A percentile compares a stretch with the other conserved stretches of the same genome.
Evolutionary conservation across 92 coral and sea anemone species (phyloP).

Genomic region (Epizoanthus scotinus): DNA sequence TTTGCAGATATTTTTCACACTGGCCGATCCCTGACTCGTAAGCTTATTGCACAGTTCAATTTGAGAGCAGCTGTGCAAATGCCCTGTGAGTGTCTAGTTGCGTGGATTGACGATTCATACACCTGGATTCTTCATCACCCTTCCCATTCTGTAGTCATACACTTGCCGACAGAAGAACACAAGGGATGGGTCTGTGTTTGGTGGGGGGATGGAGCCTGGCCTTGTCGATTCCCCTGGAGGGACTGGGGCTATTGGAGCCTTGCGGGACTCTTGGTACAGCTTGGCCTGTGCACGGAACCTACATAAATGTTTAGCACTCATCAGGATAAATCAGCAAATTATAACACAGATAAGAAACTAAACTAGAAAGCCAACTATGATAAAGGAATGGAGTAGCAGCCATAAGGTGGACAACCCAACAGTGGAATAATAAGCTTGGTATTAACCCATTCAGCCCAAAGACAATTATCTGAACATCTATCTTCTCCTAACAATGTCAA

Average conservation of each 20-base stretch:
- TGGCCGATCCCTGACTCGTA: neutral
- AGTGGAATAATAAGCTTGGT: neutral
- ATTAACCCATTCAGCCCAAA: too few relatives aligned
- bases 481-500: too few relatives aligned
- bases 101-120: slow-evolving; percentile 21
- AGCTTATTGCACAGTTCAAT: neutral
- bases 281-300: slow-evolving; percentile 94
- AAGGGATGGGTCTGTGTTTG: slow-evolving; percentile 86
- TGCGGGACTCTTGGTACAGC: slow-evolving; percentile 85
- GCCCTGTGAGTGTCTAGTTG: too few relatives aligned
- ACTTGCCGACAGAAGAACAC: slow-evolving; percentile 99
- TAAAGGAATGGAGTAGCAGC: neutral
- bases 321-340: neutral
- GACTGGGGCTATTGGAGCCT: slow-evolving; percentile 80
- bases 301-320: neutral
- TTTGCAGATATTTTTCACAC: neutral
- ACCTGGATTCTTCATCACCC: slow-evolving; percentile 90
- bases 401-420: neutral
- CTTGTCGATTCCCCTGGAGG: slow-evolving; percentile 92
- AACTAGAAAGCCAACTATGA: neutral
- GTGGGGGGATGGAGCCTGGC: slow-evolving; percentile 84
- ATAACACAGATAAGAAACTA: neutral
- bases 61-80: neutral
- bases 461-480: too few relatives aligned
- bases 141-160: slow-evolving; percentile 96